Evolutionary conservation across 1,140 invertebrate species (phyloP).

Genomic region (Leptoteleia sp.): DNA sequence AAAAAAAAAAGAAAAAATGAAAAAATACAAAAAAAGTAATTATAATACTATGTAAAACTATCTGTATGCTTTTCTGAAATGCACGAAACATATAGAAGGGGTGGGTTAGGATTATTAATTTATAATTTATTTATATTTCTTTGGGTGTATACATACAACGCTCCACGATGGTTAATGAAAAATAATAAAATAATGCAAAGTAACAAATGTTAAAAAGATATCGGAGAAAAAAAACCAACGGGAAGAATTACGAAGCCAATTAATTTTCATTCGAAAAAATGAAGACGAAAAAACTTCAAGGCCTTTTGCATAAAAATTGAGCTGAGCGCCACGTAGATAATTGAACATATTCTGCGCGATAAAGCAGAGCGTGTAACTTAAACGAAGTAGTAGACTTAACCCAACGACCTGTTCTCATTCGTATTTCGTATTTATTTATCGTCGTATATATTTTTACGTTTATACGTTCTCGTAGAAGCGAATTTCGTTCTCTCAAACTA

Average conservation of each 20-base stretch:
- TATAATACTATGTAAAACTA: constrained; percentile 77
- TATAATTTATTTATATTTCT: constrained; percentile 80
- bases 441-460: constrained; percentile 43
- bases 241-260: constrained; percentile 53
- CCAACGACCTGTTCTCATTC: constrained; percentile 55
- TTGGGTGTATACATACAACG: constrained; percentile 70
- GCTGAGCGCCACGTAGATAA: constrained; percentile 69
- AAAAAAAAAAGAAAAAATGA: constrained; percentile 50
- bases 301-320: constrained; percentile 80
- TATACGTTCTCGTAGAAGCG: constrained; percentile 40
- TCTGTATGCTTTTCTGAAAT: constrained; percentile 85
- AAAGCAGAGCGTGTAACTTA: constrained; percentile 66
- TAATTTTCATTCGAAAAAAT: constrained; percentile 40
- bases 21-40: too few relatives aligned
- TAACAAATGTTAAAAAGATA: constrained; percentile 31
- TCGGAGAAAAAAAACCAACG: constrained; percentile 57
- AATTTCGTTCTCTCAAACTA: constrained; percentile 33
- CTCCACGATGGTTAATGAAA: constrained; percentile 66
- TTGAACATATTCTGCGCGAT: constrained; percentile 57
- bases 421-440: constrained; percentile 48
- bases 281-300: constrained; percentile 65
- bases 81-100: constrained; percentile 86
- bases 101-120: constrained; percentile 80
- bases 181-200: constrained; percentile 35
- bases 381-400: constrained; percentile 65